Evolutionary conservation across 2,888 invertebrate genomes (phyloP), one percentile per base, ranked within the genome.

Genomic region (Saturnia pavonia): DNA sequence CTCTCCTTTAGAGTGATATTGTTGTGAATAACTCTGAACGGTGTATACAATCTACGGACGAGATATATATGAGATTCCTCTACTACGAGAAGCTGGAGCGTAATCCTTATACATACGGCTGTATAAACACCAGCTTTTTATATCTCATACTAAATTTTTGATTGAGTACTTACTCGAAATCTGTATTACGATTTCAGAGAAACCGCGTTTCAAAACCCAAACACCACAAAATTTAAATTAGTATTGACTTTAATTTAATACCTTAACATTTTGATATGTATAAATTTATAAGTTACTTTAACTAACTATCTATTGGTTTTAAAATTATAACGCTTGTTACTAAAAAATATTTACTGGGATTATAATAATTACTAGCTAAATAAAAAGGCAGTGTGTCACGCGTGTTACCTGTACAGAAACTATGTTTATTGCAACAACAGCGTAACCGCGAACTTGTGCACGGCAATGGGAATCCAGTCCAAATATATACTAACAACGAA

Each of bases 61-160:
- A 85, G 86, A 87, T 89, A 88, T 90, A 87, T 86, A 86, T 82
- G 88, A 88, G 86, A 91, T 91, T 91, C 87, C 88, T 74, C 80
- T 77, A 82, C 76, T 76, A 77, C 79, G 75, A 76, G 74, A 77
- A 76, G 75, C 76, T 77, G 73, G 83, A 81, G 86, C 85, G 85
- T 83, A 82, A 77, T 78, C 75, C 67, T 54, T 25, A 22, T 70
- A 82, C 82, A 82, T 74, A 87, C 76, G 27, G 77, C 0, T 45
- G 0, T 48, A 16, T 6, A 72, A 67, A 51, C 51, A 42, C 43
- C 65, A n/a, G n/a, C n/a, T n/a, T n/a, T n/a, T n/a, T n/a, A n/a
- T n/a, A n/a, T n/a, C n/a, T n/a, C n/a, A n/a, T n/a, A n/a, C n/a
- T n/a, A n/a, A n/a, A n/a, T n/a, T n/a, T n/a, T n/a, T n/a, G n/a